Evolutionary conservation across 2,888 invertebrate genomes (phyloP).

Genomic region (Thecocarcelia acutangulata): DNA sequence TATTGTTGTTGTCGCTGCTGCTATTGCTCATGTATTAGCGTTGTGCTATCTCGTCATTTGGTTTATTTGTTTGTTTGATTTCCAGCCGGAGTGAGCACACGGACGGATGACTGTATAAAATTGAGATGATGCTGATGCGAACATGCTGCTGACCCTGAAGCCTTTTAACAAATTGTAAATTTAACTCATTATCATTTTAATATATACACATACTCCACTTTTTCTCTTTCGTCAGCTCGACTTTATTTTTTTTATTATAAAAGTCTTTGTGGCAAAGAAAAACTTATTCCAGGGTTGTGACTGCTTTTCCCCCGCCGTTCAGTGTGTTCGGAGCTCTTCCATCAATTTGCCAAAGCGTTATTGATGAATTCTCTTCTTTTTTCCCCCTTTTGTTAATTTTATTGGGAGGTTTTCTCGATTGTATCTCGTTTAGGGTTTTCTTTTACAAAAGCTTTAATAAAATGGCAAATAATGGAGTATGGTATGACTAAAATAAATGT

Average conservation of each 20-base stretch:
- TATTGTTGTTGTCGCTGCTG: too few relatives aligned
- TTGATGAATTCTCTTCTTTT: conserved; percentile 39
- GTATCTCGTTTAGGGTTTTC: neutral
- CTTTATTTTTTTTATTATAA: conserved; percentile 7
- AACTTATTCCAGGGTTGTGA: conserved; percentile 46
- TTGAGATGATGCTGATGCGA: conserved; percentile 55
- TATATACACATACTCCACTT: conserved; percentile 12
- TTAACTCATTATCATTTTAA: conserved; percentile 67
- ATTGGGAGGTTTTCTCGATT: conserved; percentile 7
- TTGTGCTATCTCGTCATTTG: neutral
- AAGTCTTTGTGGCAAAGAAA: conserved; percentile 6
- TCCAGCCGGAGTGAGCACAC: neutral
- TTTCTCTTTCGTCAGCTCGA: neutral
- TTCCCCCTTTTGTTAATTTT: neutral
- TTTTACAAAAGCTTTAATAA: conserved; percentile 45
- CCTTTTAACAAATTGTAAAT: conserved; percentile 69
- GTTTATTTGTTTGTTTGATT: conserved; percentile 16
- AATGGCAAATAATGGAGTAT: too few relatives aligned
- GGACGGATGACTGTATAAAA: conserved; percentile 20
- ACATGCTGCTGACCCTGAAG: conserved; percentile 64
- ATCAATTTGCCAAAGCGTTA: conserved; percentile 55
- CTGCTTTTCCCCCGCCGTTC: conserved; percentile 6
- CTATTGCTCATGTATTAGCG: too few relatives aligned
- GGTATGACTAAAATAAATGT: too few relatives aligned
- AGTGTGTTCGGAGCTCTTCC: conserved; percentile 26